Evolutionary conservation across 37 sponge, comb jelly and placozoan species (phyloP), one percentile per base, ranked within the genome.

Genomic region (Haliclona indistincta): DNA sequence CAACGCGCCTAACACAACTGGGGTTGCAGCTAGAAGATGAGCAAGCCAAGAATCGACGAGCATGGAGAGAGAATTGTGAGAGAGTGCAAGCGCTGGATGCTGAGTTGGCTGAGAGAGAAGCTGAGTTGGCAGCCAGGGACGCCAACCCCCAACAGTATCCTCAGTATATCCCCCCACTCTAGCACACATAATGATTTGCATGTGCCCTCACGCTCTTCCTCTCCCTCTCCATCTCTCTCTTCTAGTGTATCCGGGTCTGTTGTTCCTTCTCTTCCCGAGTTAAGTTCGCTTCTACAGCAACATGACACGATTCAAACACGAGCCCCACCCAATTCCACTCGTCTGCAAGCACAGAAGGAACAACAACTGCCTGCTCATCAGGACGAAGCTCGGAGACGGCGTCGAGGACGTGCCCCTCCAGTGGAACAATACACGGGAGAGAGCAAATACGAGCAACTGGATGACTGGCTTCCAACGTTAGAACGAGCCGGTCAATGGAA

Each of bases 401-500:
- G 74, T 26, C 54, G 49, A 32, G 80, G 80, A 37, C 47, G 38
- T 33, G 80, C 71, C 6, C 80, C 80, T 58, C 80, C 80, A 28
- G 54, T 80, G 22, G 71, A 80, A 38, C 68, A 36, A 38, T 82
- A 73, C 41, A 44, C 75, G 5, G 74, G 74, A 30, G 81, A 80
- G 19, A 26, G 22, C 4, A 15, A n/a, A 43, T 58, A 70, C 36
- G n/a, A 58, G 22, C 23, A 43, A 20, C 68, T 80, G 47, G 71
- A 80, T 26, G 80, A 80, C 37, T 80, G 80, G 80, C 45, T 79
- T 4, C 69, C 70, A 4, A 38, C 70, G 33, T 60, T 79, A 38
- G 61, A 79, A 43, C 51, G 80, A 44, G 60, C 61, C 3, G n/a
- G 65, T 7, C 28, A 71, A 54, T 81, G 82, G 82, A 62, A 81